Evolutionary conservation across 2,113 vertebrate species (phyloP).

Genomic region (Pitta sordida): DNA sequence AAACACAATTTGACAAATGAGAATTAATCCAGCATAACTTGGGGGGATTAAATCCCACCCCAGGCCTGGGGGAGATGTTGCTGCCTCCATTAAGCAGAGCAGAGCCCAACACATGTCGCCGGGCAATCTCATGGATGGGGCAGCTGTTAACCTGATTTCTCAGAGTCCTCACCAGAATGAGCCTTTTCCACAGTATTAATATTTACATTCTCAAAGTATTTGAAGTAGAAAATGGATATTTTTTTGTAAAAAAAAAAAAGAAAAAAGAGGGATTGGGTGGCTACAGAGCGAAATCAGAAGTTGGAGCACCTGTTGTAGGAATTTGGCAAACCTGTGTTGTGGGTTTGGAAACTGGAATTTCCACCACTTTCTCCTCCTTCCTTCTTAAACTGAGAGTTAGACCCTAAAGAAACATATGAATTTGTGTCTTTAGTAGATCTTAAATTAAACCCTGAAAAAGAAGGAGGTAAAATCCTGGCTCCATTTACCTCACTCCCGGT

Average conservation of each 20-base stretch:
- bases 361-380: not conserved
- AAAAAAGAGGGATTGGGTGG: not conserved
- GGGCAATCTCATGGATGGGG: slow-evolving; percentile 36
- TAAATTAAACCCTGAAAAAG: not conserved
- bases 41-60: slow-evolving; percentile 70
- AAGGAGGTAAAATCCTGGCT: not conserved
- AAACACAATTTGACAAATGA: slow-evolving; percentile 74
- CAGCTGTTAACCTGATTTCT: slow-evolving; percentile 64
- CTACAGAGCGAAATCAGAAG: not conserved
- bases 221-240: not conserved
- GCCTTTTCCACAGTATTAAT: slow-evolving; percentile 38
- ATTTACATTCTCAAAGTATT: slow-evolving; percentile 20
- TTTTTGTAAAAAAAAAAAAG: not conserved
- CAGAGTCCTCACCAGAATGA: slow-evolving; percentile 42
- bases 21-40: slow-evolving; percentile 77
- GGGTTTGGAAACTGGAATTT: not conserved
- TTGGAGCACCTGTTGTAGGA: not conserved
- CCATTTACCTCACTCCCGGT: not conserved
- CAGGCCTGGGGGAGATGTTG: slow-evolving; percentile 7
- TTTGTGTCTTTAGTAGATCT: not conserved
- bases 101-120: slow-evolving; percentile 51
- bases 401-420: not conserved
- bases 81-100: slow-evolving; percentile 67
- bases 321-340: not conserved
- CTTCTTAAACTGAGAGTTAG: not conserved